Evolutionary conservation across 2,113 vertebrate genomes (phyloP).

Genomic region (Erythrocebus patas): DNA sequence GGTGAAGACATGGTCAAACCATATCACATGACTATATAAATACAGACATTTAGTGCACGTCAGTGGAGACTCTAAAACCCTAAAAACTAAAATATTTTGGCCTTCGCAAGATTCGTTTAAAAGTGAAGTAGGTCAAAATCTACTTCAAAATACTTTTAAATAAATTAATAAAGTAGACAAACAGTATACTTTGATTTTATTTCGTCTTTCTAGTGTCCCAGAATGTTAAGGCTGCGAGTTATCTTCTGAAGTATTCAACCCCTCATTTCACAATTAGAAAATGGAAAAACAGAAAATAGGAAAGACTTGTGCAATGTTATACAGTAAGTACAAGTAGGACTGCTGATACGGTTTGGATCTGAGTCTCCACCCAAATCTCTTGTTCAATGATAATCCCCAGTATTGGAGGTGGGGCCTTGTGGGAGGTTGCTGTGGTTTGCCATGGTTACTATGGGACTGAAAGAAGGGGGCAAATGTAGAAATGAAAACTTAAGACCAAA

Average conservation of each 20-base stretch:
- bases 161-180: neutral
- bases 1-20: no score
- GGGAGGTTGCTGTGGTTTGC: no score
- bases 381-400: no score
- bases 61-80: neutral
- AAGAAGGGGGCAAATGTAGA: no score
- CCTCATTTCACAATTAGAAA: neutral
- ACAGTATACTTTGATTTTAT: neutral
- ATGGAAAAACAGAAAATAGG: neutral
- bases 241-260: neutral
- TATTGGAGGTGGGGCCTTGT: no score
- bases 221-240: neutral
- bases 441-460: no score
- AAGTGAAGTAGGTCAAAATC: neutral
- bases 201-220: neutral
- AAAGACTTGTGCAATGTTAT: neutral
- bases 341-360: neutral
- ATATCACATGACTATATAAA: neutral
- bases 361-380: no score
- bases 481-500: no score
- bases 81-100: neutral
- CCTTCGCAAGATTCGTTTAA: neutral
- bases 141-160: slow-evolving; percentile 21
- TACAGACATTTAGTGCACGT: neutral
- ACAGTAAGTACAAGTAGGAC: neutral